Conservation (phyloP, 1,140 invertebrate genomes). For the Ceratitis capitata region DNA sequence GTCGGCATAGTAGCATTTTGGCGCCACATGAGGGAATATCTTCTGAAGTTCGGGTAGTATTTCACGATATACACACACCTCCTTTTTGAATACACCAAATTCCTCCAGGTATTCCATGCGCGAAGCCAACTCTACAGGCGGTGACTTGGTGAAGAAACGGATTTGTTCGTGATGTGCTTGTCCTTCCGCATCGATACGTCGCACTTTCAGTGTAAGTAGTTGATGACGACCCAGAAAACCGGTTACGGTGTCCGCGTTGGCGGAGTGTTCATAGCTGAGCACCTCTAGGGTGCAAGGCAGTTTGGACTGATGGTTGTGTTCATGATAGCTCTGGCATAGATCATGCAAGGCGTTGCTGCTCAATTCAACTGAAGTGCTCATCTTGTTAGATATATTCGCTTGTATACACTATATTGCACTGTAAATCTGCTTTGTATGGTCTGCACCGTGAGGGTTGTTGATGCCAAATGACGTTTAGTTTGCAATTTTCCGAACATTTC, state of each 20-base stretch:
- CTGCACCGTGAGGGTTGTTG: not conserved
- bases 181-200: conserved; percentile 41
- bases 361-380: conserved; percentile 67
- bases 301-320: conserved; percentile 61
- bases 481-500: not conserved
- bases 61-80: conserved; percentile 65
- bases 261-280: conserved; percentile 50
- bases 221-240: conserved; percentile 69
- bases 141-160: conserved; percentile 67
- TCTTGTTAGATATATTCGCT: conserved; percentile 27
- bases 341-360: conserved; percentile 65
- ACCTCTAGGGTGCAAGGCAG: conserved; percentile 47
- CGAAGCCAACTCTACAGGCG: conserved; percentile 63
- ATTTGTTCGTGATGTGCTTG: conserved; percentile 47
- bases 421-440: not conserved
- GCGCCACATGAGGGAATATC: conserved; percentile 52
- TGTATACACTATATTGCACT: not conserved
- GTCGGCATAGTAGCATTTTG: conserved; percentile 65
- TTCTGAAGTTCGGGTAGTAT: conserved; percentile 63
- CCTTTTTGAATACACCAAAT: conserved; percentile 68
- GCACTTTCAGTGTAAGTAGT: conserved; percentile 50
- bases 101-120: conserved; percentile 65
- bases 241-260: conserved; percentile 58
- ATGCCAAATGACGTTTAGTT: not conserved
- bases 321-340: conserved; percentile 64